Evolutionary conservation across 1,140 invertebrate species (phyloP).

Genomic region (Doryteuthis pealeii): DNA sequence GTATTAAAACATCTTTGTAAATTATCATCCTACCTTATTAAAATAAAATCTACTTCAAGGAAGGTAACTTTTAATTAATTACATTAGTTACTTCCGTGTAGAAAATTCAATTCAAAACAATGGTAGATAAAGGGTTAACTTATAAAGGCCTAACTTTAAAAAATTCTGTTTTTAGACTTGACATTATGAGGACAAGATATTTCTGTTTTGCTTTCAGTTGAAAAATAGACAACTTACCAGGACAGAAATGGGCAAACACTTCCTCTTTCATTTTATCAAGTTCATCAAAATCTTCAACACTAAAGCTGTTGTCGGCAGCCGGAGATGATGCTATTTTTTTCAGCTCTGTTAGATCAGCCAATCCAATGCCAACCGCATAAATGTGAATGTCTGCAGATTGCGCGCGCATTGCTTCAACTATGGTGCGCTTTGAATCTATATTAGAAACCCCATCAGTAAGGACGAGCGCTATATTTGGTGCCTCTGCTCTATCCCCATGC

Average conservation of each 20-base stretch:
- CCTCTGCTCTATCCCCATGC: constrained; percentile 45
- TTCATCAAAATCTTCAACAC: constrained; percentile 40
- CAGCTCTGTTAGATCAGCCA: constrained; percentile 30
- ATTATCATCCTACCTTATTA: too few species aligned
- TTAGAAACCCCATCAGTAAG: constrained; percentile 50
- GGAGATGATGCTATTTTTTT: constrained; percentile 27
- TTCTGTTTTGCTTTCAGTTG: too few species aligned
- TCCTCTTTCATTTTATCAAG: constrained; percentile 31
- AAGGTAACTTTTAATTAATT: too few species aligned
- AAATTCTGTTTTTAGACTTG: too few species aligned
- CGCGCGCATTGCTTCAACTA: constrained; percentile 27
- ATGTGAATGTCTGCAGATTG: constrained; percentile 28
- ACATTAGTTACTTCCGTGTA: too few species aligned
- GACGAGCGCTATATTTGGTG: constrained; percentile 40
- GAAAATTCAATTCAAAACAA: too few species aligned
- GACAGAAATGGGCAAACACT: constrained; percentile 35
- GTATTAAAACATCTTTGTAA: too few species aligned
- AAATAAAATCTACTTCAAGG: too few species aligned
- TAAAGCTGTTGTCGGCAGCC: constrained; percentile 35
- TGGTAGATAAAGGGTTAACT: too few species aligned
- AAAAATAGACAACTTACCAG: constrained; percentile 21
- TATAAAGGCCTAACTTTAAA: too few species aligned
- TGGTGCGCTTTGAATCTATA: constrained; percentile 27
- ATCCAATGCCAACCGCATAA: constrained; percentile 34
- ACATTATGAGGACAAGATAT: too few species aligned